A percentile compares a stretch with the other conserved stretches of the same genome.
Evolutionary conservation across 2,797 vertebrate species (phyloP).

Genomic region (Leptodactylus fallax): DNA sequence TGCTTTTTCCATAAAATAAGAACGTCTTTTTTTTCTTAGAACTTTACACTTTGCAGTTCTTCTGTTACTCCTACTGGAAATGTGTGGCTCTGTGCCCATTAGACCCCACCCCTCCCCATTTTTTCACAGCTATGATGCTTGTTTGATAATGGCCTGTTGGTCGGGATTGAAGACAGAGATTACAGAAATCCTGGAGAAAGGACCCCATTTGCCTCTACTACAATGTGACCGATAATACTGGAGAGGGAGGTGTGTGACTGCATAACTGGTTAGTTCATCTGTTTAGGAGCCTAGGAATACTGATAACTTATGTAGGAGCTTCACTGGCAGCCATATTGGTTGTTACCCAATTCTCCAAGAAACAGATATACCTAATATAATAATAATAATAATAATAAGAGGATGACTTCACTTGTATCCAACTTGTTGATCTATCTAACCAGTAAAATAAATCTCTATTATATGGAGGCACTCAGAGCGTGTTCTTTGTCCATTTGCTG

Average conservation of each 20-base stretch:
- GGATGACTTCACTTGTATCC: neutral
- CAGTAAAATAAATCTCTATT: conserved; percentile 5
- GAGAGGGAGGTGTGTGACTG: neutral
- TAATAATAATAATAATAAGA: neutral
- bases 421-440: conserved; percentile 3
- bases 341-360: neutral
- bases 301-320: neutral
- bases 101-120: no score
- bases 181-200: neutral
- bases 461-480: neutral
- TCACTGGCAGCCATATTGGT: neutral
- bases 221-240: neutral
- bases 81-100: no score
- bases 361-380: neutral
- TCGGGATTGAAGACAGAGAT: neutral
- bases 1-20: no score
- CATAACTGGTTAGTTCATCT: neutral
- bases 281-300: neutral
- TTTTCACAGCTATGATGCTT: no score
- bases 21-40: no score
- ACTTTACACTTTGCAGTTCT: no score
- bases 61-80: no score
- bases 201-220: neutral
- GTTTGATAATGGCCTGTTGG: no score
- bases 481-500: neutral